A percentile compares a stretch with the other conserved stretches of the same genome.
phyloP scores from a whole-genome alignment of 2,888 invertebrate genomes.

The Acrobasis suavella region DNA sequence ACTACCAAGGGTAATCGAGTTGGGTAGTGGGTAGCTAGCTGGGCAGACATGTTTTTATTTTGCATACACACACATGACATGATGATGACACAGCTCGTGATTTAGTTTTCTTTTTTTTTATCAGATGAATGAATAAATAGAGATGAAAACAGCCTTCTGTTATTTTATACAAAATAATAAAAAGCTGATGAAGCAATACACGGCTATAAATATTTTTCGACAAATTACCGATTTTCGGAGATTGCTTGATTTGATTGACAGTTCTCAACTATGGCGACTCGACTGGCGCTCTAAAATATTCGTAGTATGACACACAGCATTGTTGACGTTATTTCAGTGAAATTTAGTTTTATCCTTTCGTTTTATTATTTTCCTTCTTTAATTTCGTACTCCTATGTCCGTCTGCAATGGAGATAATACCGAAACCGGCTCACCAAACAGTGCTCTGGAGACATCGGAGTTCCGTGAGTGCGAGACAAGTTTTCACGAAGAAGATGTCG shows the following conservation, averaged over 20 bases:
- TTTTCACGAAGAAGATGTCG: slow-evolving; percentile 37
- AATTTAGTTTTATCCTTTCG: slow-evolving; percentile 47
- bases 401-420: slow-evolving; percentile 50
- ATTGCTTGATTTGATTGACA: slow-evolving; percentile 5
- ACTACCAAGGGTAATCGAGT: too few species aligned
- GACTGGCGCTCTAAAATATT: slow-evolving; percentile 10
- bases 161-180: background rate
- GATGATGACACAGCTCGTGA: too few species aligned
- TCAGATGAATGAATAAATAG: too few species aligned
- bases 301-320: slow-evolving; percentile 43
- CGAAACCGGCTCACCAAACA: slow-evolving; percentile 28
- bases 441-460: slow-evolving; percentile 31
- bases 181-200: background rate
- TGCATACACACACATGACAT: too few species aligned
- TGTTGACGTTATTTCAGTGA: slow-evolving; percentile 52
- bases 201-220: background rate
- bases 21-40: background rate
- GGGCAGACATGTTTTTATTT: background rate
- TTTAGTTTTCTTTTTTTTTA: too few species aligned
- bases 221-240: slow-evolving; percentile 2
- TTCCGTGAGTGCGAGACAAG: slow-evolving; percentile 26
- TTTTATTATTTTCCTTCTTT: slow-evolving; percentile 51
- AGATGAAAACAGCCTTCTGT: too few species aligned
- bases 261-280: slow-evolving; percentile 12
- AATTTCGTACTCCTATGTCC: slow-evolving; percentile 48